A percentile compares a stretch with the other conserved stretches of the same genome.
Evolutionary conservation across 2,797 vertebrate species (phyloP).

Genomic region (Salmo trutta): DNA sequence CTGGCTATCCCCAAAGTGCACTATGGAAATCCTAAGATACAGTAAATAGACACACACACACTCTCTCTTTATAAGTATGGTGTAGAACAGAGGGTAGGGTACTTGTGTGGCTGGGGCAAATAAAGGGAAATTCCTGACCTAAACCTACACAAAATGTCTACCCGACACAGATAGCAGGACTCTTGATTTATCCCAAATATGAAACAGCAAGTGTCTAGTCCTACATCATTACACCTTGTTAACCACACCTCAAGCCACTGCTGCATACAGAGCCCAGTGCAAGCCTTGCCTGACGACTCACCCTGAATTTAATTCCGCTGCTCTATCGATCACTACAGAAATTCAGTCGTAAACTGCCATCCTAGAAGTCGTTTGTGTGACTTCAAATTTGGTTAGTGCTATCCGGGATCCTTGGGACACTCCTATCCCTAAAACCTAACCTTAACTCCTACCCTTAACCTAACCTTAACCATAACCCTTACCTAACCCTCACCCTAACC

Average conservation of each 20-base stretch:
- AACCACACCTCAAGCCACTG: neutral
- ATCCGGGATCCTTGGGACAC: too few species aligned
- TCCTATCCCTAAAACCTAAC: too few species aligned
- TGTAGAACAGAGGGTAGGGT: neutral
- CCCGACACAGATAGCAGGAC: neutral
- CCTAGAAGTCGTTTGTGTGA: too few species aligned
- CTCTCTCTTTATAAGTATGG: neutral
- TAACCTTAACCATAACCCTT: too few species aligned
- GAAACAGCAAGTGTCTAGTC: neutral
- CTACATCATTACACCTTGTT: neutral
- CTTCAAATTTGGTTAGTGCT: too few species aligned
- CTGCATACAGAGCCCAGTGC: neutral
- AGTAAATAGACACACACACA: neutral
- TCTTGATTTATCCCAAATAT: neutral
- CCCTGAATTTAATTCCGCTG: too few species aligned
- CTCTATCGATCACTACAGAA: too few species aligned
- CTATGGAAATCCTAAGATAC: neutral
- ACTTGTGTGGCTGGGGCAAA: neutral
- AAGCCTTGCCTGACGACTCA: neutral
- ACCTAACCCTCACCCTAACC: too few species aligned
- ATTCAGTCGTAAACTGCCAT: too few species aligned
- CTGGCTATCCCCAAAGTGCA: neutral
- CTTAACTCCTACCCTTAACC: too few species aligned
- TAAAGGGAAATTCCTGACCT: neutral
- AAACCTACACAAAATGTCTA: neutral